phyloP scores from a whole-genome alignment of 2,113 vertebrate genomes.

The Neotoma lepida region DNA sequence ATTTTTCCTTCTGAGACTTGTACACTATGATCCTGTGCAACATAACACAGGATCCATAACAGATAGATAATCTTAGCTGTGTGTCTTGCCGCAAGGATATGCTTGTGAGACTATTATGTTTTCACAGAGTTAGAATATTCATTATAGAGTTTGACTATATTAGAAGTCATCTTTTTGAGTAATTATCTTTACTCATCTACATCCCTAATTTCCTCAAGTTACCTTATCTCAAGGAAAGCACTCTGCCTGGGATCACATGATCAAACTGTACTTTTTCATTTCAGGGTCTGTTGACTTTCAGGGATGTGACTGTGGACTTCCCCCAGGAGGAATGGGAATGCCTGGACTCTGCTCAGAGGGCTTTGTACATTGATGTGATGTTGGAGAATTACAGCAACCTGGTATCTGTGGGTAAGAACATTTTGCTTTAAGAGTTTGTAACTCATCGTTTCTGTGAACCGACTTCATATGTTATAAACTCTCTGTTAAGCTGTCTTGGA shows the following conservation, averaged over 20 bases:
- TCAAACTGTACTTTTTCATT: not conserved
- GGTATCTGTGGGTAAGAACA: not conserved
- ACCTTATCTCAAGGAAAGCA: not conserved
- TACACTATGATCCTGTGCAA: not conserved
- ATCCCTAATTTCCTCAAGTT: not conserved
- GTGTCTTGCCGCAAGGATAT: not conserved
- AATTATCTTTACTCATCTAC: not conserved
- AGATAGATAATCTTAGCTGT: not conserved
- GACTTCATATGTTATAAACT: not conserved
- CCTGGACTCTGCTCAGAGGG: not conserved
- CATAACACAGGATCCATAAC: not conserved
- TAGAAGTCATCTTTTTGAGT: not conserved
- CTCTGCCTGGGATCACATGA: not conserved
- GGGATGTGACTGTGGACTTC: conserved; percentile 1
- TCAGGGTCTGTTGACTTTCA: not conserved
- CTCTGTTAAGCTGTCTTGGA: not conserved
- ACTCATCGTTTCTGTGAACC: not conserved
- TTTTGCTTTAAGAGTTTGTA: not conserved
- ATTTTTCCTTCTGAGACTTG: not conserved
- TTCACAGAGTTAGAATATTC: not conserved
- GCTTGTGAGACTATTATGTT: not conserved
- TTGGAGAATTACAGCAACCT: not conserved
- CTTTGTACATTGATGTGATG: conserved; percentile 1
- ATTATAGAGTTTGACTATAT: not conserved
- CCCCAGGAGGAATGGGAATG: not conserved